A percentile compares a stretch with the other conserved stretches of the same genome.
Evolutionary conservation across 2,888 invertebrate genomes (phyloP).

Genomic region (Pecten maximus): DNA sequence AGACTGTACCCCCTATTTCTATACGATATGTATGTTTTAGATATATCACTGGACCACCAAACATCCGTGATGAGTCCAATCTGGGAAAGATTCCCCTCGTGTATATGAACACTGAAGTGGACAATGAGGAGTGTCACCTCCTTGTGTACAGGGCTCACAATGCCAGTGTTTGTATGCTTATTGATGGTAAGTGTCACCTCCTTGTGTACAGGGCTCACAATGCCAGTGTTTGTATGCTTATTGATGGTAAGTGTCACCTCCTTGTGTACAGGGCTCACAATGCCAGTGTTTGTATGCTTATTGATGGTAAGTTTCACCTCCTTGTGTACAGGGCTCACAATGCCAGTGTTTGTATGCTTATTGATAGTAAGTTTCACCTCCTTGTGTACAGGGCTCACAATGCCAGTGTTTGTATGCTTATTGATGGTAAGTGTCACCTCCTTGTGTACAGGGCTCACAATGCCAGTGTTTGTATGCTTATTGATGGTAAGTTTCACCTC

Average conservation of each 20-base stretch:
- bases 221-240: slow-evolving; percentile 92
- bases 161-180: slow-evolving; percentile 92
- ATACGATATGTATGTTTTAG: slow-evolving; percentile 81
- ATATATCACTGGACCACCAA: slow-evolving; percentile 88
- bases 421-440: slow-evolving; percentile 86
- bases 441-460: slow-evolving; percentile 93
- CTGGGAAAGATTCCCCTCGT: slow-evolving; percentile 88
- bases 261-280: not conserved
- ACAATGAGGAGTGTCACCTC: slow-evolving; percentile 88
- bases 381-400: not conserved
- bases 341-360: slow-evolving; percentile 92
- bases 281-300: too few species aligned
- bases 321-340: slow-evolving; percentile 92
- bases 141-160: slow-evolving; percentile 93
- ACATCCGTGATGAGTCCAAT: slow-evolving; percentile 84
- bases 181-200: slow-evolving; percentile 87
- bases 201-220: slow-evolving; percentile 92
- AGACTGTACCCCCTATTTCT: too few species aligned
- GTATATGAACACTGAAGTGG: slow-evolving; percentile 85
- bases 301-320: not conserved
- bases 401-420: too few species aligned
- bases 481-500: slow-evolving; percentile 88
- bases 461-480: slow-evolving; percentile 92
- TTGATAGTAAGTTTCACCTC: slow-evolving; percentile 87
- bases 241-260: slow-evolving; percentile 87